phyloP scores from a whole-genome alignment of 2,797 vertebrate genomes.

The Podarcis lilfordi region DNA sequence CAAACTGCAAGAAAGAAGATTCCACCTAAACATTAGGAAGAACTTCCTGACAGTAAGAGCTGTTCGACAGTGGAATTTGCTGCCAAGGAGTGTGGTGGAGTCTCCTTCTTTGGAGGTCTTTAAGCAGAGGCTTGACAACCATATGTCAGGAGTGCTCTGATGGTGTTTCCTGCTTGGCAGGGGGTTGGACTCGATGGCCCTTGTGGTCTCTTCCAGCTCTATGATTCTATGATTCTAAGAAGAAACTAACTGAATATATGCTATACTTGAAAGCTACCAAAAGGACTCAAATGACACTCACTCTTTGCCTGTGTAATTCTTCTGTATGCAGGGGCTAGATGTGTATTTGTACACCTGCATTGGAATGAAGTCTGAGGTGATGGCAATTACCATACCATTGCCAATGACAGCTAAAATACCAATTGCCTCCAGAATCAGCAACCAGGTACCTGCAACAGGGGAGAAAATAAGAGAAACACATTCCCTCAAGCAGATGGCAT shows the following conservation, averaged over 20 bases:
- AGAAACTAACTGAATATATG: background rate
- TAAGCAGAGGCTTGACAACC: too few relatives aligned
- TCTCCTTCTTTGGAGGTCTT: too few relatives aligned
- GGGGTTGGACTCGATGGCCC: too few relatives aligned
- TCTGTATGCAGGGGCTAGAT: slow-evolving; percentile 85
- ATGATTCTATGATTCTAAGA: too few relatives aligned
- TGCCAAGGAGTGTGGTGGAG: too few relatives aligned
- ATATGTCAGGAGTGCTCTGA: too few relatives aligned
- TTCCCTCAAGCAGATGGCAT: background rate
- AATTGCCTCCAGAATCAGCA: slow-evolving; percentile 88
- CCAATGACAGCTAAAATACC: slow-evolving; percentile 92
- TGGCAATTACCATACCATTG: slow-evolving; percentile 92
- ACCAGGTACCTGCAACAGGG: slow-evolving; percentile 88
- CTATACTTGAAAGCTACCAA: background rate
- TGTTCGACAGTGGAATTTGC: too few relatives aligned
- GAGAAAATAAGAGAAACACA: background rate
- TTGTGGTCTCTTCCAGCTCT: too few relatives aligned
- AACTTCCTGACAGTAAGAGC: too few relatives aligned
- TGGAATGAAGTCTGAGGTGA: slow-evolving; percentile 95
- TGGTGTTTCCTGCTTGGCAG: too few relatives aligned
- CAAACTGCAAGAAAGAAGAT: too few relatives aligned
- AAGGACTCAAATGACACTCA: slow-evolving; percentile 67
- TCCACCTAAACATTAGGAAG: too few relatives aligned
- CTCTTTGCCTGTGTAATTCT: slow-evolving; percentile 71
- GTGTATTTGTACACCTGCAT: slow-evolving; percentile 87